Conservation (phyloP, 2,113 vertebrate genomes). For the Melierax canorus region DNA sequence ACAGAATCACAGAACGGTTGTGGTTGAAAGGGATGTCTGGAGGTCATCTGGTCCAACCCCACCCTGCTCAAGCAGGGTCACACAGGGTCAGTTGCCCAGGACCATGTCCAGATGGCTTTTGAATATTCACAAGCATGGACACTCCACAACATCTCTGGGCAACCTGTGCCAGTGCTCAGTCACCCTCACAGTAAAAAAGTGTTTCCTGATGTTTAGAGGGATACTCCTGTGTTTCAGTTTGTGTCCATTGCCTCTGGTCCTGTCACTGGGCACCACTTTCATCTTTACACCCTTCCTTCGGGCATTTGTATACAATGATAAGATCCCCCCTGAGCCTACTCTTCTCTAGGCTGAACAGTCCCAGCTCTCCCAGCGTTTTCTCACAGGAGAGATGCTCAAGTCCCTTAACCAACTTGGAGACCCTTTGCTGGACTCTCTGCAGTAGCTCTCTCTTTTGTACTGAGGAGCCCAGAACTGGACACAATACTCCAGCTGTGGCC, state of each 20-base stretch:
- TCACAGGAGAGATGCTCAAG: background rate
- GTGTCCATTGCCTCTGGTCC: background rate
- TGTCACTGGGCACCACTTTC: background rate
- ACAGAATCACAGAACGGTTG: background rate
- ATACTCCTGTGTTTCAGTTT: background rate
- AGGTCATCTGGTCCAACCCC: background rate
- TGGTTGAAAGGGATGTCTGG: background rate
- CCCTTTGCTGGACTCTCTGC: background rate
- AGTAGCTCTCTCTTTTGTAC: background rate
- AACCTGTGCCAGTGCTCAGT: background rate
- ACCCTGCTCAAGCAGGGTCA: background rate
- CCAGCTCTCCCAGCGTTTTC: background rate
- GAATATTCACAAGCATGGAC: background rate
- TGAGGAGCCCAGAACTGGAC: background rate
- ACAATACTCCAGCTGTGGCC: background rate
- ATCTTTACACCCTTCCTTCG: background rate
- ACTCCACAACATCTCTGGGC: background rate
- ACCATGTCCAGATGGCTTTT: background rate
- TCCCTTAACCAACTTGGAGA: background rate
- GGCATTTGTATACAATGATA: background rate
- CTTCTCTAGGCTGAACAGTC: background rate
- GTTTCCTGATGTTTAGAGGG: background rate
- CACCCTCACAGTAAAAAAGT: background rate
- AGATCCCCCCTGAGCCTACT: fast-evolving
- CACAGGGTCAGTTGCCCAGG: background rate